Conservation (phyloP, 2,113 vertebrate genomes). For the Pelodiscus sinensis region DNA sequence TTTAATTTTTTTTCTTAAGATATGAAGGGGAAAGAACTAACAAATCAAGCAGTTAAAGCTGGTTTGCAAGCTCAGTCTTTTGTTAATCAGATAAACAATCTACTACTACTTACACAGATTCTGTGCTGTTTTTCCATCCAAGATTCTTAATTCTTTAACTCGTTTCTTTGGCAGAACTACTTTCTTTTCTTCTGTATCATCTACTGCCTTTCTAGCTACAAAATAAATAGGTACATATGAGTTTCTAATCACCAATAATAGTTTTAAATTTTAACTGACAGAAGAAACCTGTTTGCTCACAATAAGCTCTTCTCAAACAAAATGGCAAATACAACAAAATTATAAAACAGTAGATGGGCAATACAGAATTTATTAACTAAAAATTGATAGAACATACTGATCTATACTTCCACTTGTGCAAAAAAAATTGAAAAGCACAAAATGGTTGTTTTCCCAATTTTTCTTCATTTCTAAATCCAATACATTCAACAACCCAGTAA, state of each 20-base stretch:
- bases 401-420: neutral
- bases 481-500: neutral
- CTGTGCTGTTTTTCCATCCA: conserved; percentile 94
- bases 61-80: neutral
- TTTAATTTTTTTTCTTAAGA: neutral
- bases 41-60: fast-evolving
- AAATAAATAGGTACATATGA: conserved; percentile 55
- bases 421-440: neutral
- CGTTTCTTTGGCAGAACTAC: conserved; percentile 87
- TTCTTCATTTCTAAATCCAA: neutral
- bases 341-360: neutral
- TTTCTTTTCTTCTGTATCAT: conserved; percentile 85
- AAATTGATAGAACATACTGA: neutral
- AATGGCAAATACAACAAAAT: neutral
- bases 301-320: neutral
- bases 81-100: neutral
- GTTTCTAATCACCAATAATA: neutral
- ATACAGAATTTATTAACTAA: neutral
- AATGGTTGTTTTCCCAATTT: neutral
- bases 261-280: neutral
- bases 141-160: conserved; percentile 91
- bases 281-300: neutral
- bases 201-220: conserved; percentile 87
- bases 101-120: conserved; percentile 91
- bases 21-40: neutral